These are phyloP conservation scores for Fulica atra DNA, from an alignment of 2,113 vertebrate genomes.

Conservation along the genomic window DNA sequence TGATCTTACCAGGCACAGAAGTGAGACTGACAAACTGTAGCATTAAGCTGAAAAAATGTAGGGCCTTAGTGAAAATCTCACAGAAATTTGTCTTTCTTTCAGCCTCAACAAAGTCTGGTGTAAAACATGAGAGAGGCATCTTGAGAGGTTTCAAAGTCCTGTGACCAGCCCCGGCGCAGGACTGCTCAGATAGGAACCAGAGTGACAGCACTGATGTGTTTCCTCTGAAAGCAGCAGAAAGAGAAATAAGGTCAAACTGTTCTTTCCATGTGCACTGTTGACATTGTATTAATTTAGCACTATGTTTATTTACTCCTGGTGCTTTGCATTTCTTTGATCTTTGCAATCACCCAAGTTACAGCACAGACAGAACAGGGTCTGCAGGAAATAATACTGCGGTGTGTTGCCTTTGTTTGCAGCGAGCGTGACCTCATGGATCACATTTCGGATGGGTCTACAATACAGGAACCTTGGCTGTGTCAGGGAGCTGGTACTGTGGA, in stretches of 20 bases:
- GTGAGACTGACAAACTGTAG: no score
- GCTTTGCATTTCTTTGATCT: slow-evolving; percentile 2
- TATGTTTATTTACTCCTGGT: neutral
- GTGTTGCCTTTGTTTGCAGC: neutral
- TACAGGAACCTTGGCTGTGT: neutral
- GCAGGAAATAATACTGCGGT: neutral
- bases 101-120: no score
- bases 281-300: neutral
- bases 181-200: neutral
- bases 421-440: neutral
- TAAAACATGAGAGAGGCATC: no score
- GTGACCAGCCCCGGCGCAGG: no score
- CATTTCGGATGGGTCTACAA: neutral
- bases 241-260: neutral
- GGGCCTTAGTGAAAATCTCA: no score
- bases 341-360: neutral
- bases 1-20: no score
- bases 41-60: no score
- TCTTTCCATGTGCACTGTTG: neutral
- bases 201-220: neutral
- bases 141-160: no score
- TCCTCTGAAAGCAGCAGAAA: neutral
- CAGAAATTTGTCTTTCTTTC: no score
- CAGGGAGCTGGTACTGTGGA: neutral
- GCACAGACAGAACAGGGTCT: neutral